Conservation (phyloP, 2,888 invertebrate genomes). For the Leptopilina myrica region DNA sequence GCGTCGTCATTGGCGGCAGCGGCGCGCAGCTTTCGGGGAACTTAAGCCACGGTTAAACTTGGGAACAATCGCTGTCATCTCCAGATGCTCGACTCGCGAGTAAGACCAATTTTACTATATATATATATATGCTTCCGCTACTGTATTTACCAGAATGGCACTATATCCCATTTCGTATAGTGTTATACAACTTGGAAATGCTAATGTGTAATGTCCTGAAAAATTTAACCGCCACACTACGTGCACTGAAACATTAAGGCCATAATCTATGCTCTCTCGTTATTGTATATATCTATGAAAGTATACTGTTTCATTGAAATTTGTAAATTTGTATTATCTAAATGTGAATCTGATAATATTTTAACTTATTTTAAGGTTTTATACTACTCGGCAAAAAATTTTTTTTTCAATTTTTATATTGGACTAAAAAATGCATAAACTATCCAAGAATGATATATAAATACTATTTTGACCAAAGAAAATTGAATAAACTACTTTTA, state of each 20-base stretch:
- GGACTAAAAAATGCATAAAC: no score
- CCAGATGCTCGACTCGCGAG: constrained; percentile 59
- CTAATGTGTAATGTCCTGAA: constrained; percentile 19
- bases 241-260: constrained; percentile 18
- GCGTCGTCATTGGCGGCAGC: no score
- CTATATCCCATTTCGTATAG: neutral
- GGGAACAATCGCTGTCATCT: constrained; percentile 68
- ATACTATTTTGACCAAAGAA: no score
- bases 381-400: no score
- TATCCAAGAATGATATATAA: no score
- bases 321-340: neutral
- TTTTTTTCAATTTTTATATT: no score
- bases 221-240: constrained; percentile 9
- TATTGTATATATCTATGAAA: no score
- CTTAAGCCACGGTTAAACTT: constrained; percentile 58
- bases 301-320: neutral
- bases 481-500: no score
- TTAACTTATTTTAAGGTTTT: no score
- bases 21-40: constrained; percentile 30
- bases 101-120: constrained; percentile 15
- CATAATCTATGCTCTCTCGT: neutral
- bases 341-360: no score
- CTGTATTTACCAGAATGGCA: constrained; percentile 8
- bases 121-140: constrained; percentile 3
- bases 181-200: constrained; percentile 14